Base-by-base conservation (phyloP, 2,888 invertebrate species). In the Ochropleura plecta region DNA sequence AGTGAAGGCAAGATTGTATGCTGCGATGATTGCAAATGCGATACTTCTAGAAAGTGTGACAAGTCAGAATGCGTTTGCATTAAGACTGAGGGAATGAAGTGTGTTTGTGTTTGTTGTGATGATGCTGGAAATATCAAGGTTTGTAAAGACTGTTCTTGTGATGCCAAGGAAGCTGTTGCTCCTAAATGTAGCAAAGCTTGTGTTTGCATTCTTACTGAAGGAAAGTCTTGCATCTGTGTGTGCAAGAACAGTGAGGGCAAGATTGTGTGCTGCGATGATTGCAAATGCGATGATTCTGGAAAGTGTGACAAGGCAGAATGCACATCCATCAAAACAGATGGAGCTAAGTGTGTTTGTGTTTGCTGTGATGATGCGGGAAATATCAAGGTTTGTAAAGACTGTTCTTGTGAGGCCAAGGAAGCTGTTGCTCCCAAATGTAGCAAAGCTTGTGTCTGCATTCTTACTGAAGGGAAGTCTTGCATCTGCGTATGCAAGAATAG, bases 361-460 rank as follows among this genome's bases (percentile, higher is more conserved):
- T 82, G 84, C 48, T 74, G 68, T 5, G 75, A 86, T n/a, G 74
- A 48, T 0, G 75, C 77, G 5, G 77, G 79, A 0, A 55, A 65
- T 1, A 42, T 84, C 6, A 74, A 60, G 20, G 62, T 74, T 1
- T 83, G 83, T n/a, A 55, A 76, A 1, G 78, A 83, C 0, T 85
- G 85, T 40, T 51, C 49, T 7, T 86, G 86, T 18, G 49, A 48
- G 2, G 4, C 48, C 0, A 67, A 59, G 1, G 12, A 10, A 2
- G 0, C 0, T 0, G 42, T 0, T 3, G 18, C 42, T 10, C 0
- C 65, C 4, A 75, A 72, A 42, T 86, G 91, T 51, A 84, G 83
- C 40, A 88, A 88, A 8, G 46, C 18, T 10, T 93, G 93, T 70
- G 71, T 87, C 55, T 92, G 91, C 48, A 82, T 93, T 16, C 77